Conservation (phyloP, 2,797 vertebrate species). For the Dipus sagitta region DNA sequence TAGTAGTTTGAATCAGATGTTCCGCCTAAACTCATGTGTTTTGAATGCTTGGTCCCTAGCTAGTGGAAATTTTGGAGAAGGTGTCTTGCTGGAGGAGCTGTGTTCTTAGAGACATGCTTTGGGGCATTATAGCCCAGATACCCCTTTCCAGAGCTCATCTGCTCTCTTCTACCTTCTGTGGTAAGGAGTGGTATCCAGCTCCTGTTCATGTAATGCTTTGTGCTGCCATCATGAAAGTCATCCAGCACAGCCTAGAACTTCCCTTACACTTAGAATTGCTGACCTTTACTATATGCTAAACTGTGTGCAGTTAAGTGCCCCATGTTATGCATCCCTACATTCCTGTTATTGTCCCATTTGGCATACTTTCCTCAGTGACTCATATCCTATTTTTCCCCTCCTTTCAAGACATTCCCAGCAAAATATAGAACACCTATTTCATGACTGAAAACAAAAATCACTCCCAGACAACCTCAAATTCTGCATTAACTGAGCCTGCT, state of each 20-base stretch:
- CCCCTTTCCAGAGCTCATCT: too few relatives aligned
- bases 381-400: not conserved
- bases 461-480: not conserved
- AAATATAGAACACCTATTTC: not conserved
- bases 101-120: too few relatives aligned
- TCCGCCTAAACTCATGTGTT: too few relatives aligned
- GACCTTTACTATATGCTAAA: not conserved
- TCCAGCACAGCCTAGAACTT: not conserved
- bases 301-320: not conserved
- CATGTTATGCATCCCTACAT: too few relatives aligned
- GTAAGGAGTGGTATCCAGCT: not conserved
- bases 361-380: not conserved
- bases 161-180: too few relatives aligned
- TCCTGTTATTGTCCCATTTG: not conserved
- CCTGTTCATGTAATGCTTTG: too few relatives aligned
- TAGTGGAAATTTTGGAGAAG: too few relatives aligned
- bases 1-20: not conserved
- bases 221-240: not conserved
- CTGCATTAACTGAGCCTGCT: not conserved
- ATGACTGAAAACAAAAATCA: not conserved
- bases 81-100: too few relatives aligned
- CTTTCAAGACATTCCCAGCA: not conserved
- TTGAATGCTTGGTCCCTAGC: too few relatives aligned
- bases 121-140: too few relatives aligned
- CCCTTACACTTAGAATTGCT: not conserved